Evolutionary conservation across 64 coral and sea anemone species (phyloP).

Genomic region (Montipora capricornis): DNA sequence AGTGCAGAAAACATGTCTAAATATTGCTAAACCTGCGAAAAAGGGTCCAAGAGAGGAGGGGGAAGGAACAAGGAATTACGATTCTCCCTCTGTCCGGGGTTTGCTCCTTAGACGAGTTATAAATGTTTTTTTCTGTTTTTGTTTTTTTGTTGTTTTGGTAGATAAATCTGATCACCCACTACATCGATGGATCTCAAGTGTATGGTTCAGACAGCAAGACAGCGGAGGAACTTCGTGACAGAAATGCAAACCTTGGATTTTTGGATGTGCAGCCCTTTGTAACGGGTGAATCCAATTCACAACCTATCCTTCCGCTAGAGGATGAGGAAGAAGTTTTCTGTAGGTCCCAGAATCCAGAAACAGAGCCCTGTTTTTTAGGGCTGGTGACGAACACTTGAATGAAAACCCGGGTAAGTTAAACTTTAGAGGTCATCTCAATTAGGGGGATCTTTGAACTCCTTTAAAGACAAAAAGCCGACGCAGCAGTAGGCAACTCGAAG

Average conservation of each 20-base stretch:
- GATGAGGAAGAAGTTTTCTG: not conserved
- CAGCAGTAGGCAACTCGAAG: too few relatives aligned
- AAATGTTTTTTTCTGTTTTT: too few relatives aligned
- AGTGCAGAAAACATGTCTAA: too few relatives aligned
- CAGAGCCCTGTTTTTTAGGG: not conserved
- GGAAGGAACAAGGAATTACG: too few relatives aligned
- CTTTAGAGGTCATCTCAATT: too few relatives aligned
- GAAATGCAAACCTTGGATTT: not conserved
- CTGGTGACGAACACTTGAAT: conserved; percentile 1
- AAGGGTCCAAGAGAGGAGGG: too few relatives aligned
- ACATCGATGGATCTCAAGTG: not conserved
- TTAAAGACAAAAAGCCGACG: too few relatives aligned
- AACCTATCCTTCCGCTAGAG: not conserved
- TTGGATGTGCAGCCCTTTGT: not conserved
- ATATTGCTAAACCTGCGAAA: too few relatives aligned
- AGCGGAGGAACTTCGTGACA: not conserved
- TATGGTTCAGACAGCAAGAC: not conserved
- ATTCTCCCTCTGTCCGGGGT: too few relatives aligned
- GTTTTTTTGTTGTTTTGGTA: not conserved
- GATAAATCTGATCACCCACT: not conserved
- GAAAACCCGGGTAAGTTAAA: conserved; percentile 13
- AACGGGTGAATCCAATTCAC: too few relatives aligned
- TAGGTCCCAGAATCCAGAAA: not conserved
- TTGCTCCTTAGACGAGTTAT: too few relatives aligned
- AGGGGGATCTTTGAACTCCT: too few relatives aligned